A percentile compares a stretch with the other conserved stretches of the same genome.
Conservation (phyloP, 2,113 vertebrate species). For the Hydrolagus affinis region DNA sequence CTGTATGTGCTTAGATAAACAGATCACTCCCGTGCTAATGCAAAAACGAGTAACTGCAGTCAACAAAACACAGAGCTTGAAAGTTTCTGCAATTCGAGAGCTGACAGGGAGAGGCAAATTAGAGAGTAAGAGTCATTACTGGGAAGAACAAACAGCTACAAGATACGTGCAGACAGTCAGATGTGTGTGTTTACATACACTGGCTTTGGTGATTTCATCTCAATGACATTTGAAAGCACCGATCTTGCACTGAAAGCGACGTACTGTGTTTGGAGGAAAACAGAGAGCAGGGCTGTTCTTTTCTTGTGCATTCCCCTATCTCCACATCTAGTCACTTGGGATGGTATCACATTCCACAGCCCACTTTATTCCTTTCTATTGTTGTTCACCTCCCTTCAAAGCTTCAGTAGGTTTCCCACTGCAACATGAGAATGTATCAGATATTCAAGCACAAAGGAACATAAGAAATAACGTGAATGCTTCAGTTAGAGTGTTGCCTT, state of each 20-base stretch:
- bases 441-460: background rate
- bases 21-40: background rate
- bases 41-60: background rate
- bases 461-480: background rate
- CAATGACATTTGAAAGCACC: too few species aligned
- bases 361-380: background rate
- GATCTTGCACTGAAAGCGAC: too few species aligned
- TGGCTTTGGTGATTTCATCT: too few species aligned
- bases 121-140: background rate
- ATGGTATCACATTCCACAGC: background rate
- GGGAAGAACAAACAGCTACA: background rate
- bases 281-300: too few species aligned
- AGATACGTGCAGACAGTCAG: too few species aligned
- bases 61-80: background rate
- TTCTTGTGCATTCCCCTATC: too few species aligned
- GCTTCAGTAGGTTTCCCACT: background rate
- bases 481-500: too few species aligned
- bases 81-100: background rate
- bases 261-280: too few species aligned
- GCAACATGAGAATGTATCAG: background rate
- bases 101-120: background rate
- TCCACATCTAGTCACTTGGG: too few species aligned
- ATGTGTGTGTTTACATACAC: too few species aligned
- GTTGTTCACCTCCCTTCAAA: background rate
- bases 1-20: background rate